Conservation (phyloP, 2,797 vertebrate genomes). For the Silurus aristotelis region DNA sequence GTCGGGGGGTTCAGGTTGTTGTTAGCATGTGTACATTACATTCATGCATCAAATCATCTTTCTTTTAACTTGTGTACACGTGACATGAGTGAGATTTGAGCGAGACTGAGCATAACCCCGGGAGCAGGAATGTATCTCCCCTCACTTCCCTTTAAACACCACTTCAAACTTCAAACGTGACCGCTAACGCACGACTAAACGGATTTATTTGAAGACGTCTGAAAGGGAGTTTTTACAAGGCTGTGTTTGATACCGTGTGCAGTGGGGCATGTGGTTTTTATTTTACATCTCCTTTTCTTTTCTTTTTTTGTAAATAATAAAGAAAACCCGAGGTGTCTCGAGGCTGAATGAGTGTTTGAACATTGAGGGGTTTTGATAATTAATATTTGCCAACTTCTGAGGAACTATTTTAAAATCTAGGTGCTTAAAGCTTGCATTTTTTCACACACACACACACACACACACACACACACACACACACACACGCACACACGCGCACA, state of each 20-base stretch:
- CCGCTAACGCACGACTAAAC: background rate
- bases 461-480: background rate
- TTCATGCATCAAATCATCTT: background rate
- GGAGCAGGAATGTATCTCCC: background rate
- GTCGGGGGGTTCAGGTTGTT: background rate
- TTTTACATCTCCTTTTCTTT: background rate
- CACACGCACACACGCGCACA: background rate
- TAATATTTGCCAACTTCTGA: background rate
- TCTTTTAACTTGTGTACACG: background rate
- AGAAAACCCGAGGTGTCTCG: background rate
- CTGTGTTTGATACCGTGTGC: background rate
- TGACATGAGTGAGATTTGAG: background rate
- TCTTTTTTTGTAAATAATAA: background rate
- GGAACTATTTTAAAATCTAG: background rate
- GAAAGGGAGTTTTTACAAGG: background rate
- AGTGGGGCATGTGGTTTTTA: background rate
- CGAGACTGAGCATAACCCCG: background rate
- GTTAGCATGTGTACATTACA: background rate
- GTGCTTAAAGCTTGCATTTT: background rate
- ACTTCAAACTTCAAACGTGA: constrained; percentile 19
- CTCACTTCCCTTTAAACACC: constrained; percentile 6
- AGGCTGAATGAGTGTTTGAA: background rate
- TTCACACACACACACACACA: background rate
- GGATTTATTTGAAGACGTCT: constrained; percentile 3
- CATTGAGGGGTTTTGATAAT: background rate